phyloP scores from a whole-genome alignment of 2,888 invertebrate species.

The Neoitamus cyanurus region DNA sequence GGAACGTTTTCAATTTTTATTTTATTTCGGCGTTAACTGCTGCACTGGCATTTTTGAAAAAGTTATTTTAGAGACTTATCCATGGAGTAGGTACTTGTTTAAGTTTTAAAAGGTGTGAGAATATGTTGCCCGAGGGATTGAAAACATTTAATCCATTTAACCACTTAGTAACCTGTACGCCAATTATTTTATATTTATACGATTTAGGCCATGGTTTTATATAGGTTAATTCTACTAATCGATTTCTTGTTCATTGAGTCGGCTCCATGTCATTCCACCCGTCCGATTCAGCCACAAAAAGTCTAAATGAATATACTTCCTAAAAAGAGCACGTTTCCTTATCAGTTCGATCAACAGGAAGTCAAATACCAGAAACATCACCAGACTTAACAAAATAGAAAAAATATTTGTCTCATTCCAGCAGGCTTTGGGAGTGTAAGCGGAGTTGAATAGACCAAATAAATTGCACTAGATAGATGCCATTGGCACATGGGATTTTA shows the following conservation, averaged over 20 bases:
- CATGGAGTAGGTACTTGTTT: no score
- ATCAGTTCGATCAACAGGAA: neutral
- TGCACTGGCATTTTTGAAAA: neutral
- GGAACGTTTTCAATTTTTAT: neutral
- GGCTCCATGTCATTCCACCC: neutral
- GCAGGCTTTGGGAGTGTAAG: neutral
- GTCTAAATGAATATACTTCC: neutral
- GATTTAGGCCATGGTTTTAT: no score
- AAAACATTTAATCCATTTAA: no score
- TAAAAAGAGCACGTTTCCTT: neutral
- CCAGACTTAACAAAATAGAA: neutral
- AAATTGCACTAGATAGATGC: neutral
- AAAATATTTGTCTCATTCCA: neutral
- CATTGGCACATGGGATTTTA: neutral
- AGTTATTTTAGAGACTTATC: no score
- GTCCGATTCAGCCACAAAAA: neutral
- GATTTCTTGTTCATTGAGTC: no score
- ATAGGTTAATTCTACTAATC: no score
- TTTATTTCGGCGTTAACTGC: neutral
- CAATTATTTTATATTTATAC: no score
- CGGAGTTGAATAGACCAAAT: neutral
- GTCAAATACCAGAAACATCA: neutral
- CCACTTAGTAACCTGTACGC: no score
- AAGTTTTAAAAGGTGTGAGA: no score
- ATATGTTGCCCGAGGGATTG: no score